phyloP scores from a whole-genome alignment of 1,140 invertebrate genomes.

The Drosophila repletoides region DNA sequence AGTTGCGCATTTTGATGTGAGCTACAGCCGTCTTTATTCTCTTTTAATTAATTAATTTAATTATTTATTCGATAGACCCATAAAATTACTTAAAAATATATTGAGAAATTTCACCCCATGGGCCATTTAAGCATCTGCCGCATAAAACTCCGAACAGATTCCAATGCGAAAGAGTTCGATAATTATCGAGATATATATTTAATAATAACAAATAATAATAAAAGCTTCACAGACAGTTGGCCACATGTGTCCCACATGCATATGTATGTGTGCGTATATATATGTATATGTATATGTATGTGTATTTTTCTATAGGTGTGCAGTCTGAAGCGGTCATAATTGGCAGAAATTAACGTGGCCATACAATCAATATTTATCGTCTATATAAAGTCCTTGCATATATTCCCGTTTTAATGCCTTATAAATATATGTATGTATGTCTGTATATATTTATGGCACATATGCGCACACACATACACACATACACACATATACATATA shows the following conservation, averaged over 20 bases:
- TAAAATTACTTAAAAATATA: background rate
- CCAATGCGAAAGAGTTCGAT: slow-evolving; percentile 43
- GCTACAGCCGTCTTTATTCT: too few relatives aligned
- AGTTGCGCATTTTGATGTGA: too few relatives aligned
- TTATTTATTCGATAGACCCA: too few relatives aligned
- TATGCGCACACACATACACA: slow-evolving; percentile 1
- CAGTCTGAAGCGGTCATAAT: slow-evolving; percentile 63
- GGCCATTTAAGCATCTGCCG: slow-evolving; percentile 47
- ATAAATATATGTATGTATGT: slow-evolving; percentile 33
- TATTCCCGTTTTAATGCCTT: background rate
- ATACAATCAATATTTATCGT: slow-evolving; percentile 73
- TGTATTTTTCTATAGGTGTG: background rate
- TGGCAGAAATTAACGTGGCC: slow-evolving; percentile 73
- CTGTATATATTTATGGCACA: slow-evolving; percentile 27
- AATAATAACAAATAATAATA: slow-evolving; percentile 73
- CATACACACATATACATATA: background rate
- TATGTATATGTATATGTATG: background rate
- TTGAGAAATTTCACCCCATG: slow-evolving; percentile 39
- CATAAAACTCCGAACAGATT: slow-evolving; percentile 14
- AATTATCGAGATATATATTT: slow-evolving; percentile 72
- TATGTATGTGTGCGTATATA: background rate
- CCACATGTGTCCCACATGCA: slow-evolving; percentile 2
- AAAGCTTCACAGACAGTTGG: slow-evolving; percentile 28
- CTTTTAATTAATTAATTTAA: too few relatives aligned
- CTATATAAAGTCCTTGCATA: slow-evolving; percentile 37